Conservation (phyloP, 2,797 vertebrate species). For the Oreochromis grahami region DNA sequence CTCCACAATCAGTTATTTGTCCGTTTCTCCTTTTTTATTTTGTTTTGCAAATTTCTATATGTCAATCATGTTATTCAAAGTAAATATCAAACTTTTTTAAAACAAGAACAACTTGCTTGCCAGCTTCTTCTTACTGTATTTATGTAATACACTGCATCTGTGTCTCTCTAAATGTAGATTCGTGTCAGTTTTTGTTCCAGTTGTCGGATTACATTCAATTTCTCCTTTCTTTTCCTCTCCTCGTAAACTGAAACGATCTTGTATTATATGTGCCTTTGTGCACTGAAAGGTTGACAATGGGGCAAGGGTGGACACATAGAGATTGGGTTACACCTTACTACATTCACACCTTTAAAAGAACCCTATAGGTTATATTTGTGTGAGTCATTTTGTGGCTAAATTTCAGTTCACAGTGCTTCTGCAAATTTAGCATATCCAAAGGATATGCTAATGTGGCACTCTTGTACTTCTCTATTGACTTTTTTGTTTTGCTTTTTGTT, state of each 20-base stretch:
- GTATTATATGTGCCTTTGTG: conserved; percentile 20
- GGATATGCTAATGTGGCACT: background rate
- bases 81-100: too few relatives aligned
- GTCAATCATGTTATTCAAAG: background rate
- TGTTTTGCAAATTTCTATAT: background rate
- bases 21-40: fast-evolving
- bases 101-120: background rate
- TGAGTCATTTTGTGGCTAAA: background rate
- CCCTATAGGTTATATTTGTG: background rate
- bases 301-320: background rate
- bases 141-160: background rate
- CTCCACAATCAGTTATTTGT: background rate
- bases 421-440: background rate
- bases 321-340: conserved; percentile 15
- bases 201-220: background rate
- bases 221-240: background rate
- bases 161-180: background rate
- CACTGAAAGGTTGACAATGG: background rate
- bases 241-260: conserved; percentile 16
- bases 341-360: background rate
- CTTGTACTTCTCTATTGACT: background rate
- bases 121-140: background rate
- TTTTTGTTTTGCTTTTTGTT: background rate
- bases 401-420: too few relatives aligned
- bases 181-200: background rate